phyloP scores from a whole-genome alignment of 2,888 invertebrate genomes.

The Halocaridina rubra region DNA sequence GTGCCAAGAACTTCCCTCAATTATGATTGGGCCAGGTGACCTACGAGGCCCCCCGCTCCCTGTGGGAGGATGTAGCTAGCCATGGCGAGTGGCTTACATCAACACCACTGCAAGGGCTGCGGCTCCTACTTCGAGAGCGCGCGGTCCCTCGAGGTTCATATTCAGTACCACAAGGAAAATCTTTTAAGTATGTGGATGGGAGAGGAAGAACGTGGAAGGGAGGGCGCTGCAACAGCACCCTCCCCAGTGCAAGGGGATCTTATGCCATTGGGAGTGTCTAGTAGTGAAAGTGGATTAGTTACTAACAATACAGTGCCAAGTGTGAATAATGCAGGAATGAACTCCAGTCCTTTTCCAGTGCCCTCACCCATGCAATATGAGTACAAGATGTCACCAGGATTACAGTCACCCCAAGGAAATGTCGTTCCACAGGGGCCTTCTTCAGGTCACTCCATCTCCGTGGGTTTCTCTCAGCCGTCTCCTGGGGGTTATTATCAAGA shows the following conservation, averaged over 20 bases:
- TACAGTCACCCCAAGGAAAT: slow-evolving; percentile 48
- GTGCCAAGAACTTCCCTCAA: slow-evolving; percentile 12
- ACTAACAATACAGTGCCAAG: slow-evolving; percentile 39
- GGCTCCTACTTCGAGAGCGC: slow-evolving; percentile 80
- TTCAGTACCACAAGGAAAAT: slow-evolving; percentile 84
- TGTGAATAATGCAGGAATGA: slow-evolving; percentile 24
- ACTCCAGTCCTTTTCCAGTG: slow-evolving; percentile 32
- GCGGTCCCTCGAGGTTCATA: slow-evolving; percentile 82
- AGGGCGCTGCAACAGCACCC: slow-evolving; percentile 33
- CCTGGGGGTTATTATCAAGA: slow-evolving; percentile 46
- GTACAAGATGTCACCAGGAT: slow-evolving; percentile 53
- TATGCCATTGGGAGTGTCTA: slow-evolving; percentile 38
- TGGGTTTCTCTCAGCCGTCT: slow-evolving; percentile 53
- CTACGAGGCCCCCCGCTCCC: slow-evolving; percentile 41
- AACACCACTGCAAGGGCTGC: slow-evolving; percentile 69
- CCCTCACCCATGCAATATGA: slow-evolving; percentile 63
- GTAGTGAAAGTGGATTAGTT: slow-evolving; percentile 35
- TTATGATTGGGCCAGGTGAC: slow-evolving; percentile 47
- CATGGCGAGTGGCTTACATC: slow-evolving; percentile 56
- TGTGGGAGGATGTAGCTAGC: slow-evolving; percentile 49
- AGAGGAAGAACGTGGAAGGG: slow-evolving; percentile 44
- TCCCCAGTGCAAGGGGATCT: slow-evolving; percentile 39
- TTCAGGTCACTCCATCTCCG: slow-evolving; percentile 38
- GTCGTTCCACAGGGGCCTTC: slow-evolving; percentile 58
- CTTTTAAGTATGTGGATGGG: slow-evolving; percentile 77